Conservation (phyloP, 2,113 vertebrate species). For the Smithornis capensis region DNA sequence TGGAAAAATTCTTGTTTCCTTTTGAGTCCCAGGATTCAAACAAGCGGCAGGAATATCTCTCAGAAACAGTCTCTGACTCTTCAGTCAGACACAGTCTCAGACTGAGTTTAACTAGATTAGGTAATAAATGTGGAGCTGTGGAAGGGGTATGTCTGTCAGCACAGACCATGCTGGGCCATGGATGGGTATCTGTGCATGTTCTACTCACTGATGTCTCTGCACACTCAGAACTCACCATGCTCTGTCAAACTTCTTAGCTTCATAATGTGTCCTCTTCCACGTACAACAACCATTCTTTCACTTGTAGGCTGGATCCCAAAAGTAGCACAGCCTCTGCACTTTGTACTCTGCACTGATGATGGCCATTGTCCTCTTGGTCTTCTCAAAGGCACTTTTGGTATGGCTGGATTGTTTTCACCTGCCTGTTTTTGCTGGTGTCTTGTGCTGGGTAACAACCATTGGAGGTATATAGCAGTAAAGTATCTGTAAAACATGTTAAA, state of each 20-base stretch:
- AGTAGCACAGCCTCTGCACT: not conserved
- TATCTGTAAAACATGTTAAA: not conserved
- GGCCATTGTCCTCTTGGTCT: not conserved
- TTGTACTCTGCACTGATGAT: not conserved
- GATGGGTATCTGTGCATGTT: not conserved
- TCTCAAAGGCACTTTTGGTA: not conserved
- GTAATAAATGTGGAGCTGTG: not conserved
- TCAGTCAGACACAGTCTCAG: not conserved
- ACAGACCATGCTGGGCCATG: not conserved
- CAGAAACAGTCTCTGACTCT: no score
- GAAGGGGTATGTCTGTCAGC: accelerated
- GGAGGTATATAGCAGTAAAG: not conserved
- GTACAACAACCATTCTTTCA: not conserved
- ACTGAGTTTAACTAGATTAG: not conserved
- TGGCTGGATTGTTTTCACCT: not conserved
- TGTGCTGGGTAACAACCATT: not conserved
- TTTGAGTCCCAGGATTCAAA: not conserved
- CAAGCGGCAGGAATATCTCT: not conserved
- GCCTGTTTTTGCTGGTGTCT: not conserved
- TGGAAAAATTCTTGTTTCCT: not conserved
- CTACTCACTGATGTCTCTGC: not conserved
- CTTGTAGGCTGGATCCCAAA: not conserved
- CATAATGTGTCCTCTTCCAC: accelerated
- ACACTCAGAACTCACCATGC: accelerated
- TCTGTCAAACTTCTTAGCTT: accelerated